Evolutionary conservation across 1,140 invertebrate genomes (phyloP).

Genomic region (silkworm (Bombyx mori)): ASM3026992v2 NC_085132.1:9692501-9693000

Average conservation of each 20-base stretch:
- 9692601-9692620: slow-evolving; percentile 70
- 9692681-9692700: slow-evolving; percentile 35
- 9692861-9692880: slow-evolving; percentile 67
- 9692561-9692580: slow-evolving; percentile 30
- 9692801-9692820: slow-evolving; percentile 33
- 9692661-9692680: slow-evolving; percentile 58
- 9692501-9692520: slow-evolving; percentile 18
- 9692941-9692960: slow-evolving; percentile 65
- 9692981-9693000: slow-evolving; percentile 4
- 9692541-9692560: slow-evolving; percentile 45
- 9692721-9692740: slow-evolving; percentile 22
- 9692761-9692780: slow-evolving; percentile 60
- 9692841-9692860: slow-evolving; percentile 59
- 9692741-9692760: slow-evolving; percentile 63
- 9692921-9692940: slow-evolving; percentile 67
- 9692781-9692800: slow-evolving; percentile 50
- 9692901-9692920: slow-evolving; percentile 61
- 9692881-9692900: slow-evolving; percentile 71
- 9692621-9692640: slow-evolving; percentile 54
- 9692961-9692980: slow-evolving; percentile 15
- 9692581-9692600: slow-evolving; percentile 40
- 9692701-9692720: slow-evolving; percentile 28
- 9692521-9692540: slow-evolving; percentile 49
- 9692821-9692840: slow-evolving; percentile 46
- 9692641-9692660: slow-evolving; percentile 56